Evolutionary conservation across 2,888 invertebrate genomes (phyloP), one percentile per base, ranked within the genome.

Genomic region (Sesia apiformis): DNA sequence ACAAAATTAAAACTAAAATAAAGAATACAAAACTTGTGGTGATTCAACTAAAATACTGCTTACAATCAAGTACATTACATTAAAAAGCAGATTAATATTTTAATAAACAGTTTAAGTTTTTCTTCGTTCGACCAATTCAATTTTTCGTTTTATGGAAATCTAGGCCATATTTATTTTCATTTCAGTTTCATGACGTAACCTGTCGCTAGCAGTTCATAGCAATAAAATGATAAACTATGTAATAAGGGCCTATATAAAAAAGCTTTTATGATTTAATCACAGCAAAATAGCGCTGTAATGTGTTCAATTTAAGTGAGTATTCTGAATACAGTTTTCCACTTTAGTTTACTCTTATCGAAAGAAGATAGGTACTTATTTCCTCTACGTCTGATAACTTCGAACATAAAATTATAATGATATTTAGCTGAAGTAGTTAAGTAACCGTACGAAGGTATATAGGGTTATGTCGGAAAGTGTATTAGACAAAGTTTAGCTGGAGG

Each of bases 181-280:
- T 23, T 23, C 23, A 23, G 23, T 50, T 50, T 38, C 50, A 50
- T 69, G 67, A 72, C 75, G 74, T 78, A 75, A 80, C 60, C 75
- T 74, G 78, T 73, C 73, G 65, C 59, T 55, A 62, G 58, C 72
- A 74, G 72, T 68, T 63, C 62, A 56, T 58, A 60, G 71, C 69
- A 72, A 69, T 76, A 74, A 78, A 79, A 73, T 71, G 68, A 67
- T 63, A 63, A 67, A 73, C 72, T 73, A 70, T 74, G 70, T 72
- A 65, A 69, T 70, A 70, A 64, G 65, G 61, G 62, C 58, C 58
- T 56, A 59, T 63, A 61, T 63, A 64, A 60, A 64, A 63, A 58
- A 59, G 39, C 6, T 64, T 63, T 68, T 66, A 67, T 60, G 63
- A 60, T 63, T 66, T 65, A 66, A 66, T 67, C 62, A 58, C 58